Conservation (phyloP, 2,113 vertebrate species). For the Bucco capensis region DNA sequence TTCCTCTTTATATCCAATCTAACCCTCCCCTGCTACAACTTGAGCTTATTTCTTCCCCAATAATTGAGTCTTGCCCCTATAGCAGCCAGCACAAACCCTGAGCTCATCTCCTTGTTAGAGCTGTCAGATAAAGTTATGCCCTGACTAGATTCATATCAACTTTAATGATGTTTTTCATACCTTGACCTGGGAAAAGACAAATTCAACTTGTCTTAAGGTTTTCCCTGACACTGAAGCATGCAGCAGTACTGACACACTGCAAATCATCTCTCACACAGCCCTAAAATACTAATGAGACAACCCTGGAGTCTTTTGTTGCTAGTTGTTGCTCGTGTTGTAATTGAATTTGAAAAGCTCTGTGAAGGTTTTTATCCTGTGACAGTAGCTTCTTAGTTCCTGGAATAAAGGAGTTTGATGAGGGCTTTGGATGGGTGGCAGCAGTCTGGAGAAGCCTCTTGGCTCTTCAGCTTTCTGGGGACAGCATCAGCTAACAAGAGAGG, state of each 20-base stretch:
- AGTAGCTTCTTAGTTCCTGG: constrained; percentile 10
- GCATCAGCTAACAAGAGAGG: background rate
- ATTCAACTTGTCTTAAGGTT: background rate
- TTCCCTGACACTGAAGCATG: background rate
- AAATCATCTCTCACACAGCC: constrained; percentile 38
- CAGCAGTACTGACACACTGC: constrained; percentile 27
- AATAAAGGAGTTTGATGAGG: background rate
- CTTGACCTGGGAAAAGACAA: too few relatives aligned
- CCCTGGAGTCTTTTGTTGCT: constrained; percentile 10
- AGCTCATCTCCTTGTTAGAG: background rate
- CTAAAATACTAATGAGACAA: constrained; percentile 33
- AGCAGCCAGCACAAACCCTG: background rate
- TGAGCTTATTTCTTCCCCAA: background rate
- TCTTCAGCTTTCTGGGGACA: background rate
- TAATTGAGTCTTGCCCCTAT: background rate
- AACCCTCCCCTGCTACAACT: too few relatives aligned
- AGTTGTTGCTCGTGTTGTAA: constrained; percentile 30
- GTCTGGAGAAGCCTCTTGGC: background rate
- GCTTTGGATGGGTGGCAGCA: background rate
- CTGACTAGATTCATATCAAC: background rate
- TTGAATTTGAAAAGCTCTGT: constrained; percentile 59
- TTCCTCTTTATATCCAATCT: too few relatives aligned
- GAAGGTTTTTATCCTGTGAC: constrained; percentile 48
- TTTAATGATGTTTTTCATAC: constrained; percentile 12
- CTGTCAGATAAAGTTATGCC: constrained; percentile 12